Evolutionary conservation across 2,113 vertebrate species (phyloP).

Genomic region (Fulica atra): DNA sequence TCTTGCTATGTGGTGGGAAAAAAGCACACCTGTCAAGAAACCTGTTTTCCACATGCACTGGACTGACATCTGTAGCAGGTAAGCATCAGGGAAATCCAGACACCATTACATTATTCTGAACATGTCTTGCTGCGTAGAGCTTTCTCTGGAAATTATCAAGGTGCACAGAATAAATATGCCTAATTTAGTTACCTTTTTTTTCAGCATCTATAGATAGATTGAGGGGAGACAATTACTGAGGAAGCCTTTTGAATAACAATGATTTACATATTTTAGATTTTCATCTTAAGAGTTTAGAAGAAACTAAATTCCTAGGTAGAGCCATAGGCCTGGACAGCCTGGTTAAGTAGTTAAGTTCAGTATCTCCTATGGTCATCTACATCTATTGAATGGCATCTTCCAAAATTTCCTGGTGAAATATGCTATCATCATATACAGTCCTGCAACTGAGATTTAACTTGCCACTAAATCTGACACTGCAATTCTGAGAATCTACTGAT

Average conservation of each 20-base stretch:
- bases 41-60: slow-evolving; percentile 31
- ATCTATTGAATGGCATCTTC: background rate
- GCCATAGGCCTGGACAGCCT: background rate
- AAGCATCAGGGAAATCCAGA: slow-evolving; percentile 35
- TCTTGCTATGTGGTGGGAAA: background rate
- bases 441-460: background rate
- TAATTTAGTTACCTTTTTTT: background rate
- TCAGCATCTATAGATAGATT: background rate
- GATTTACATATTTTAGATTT: background rate
- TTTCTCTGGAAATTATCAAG: background rate
- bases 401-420: background rate
- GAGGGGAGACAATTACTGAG: background rate
- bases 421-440: background rate
- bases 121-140: background rate
- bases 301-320: background rate
- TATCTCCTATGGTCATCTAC: background rate
- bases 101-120: slow-evolving; percentile 11
- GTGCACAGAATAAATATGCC: background rate
- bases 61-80: slow-evolving; percentile 53
- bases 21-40: slow-evolving; percentile 65
- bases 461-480: background rate
- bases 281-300: background rate
- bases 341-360: background rate
- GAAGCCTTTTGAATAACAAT: background rate
- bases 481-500: background rate